phyloP scores from a whole-genome alignment of 1,140 invertebrate genomes.

The Atta cephalotes region DNA sequence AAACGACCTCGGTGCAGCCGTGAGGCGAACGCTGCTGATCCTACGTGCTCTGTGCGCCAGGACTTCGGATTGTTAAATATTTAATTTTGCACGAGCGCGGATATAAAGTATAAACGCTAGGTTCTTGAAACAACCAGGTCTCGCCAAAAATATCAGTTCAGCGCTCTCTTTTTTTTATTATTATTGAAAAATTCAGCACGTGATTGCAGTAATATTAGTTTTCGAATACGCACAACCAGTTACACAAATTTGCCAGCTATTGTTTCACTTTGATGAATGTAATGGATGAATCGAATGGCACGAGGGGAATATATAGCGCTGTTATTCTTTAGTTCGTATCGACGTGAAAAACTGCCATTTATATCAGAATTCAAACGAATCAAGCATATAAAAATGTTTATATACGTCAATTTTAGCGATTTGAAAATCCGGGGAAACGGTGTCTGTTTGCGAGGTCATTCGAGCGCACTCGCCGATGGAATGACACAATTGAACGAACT shows the following conservation, averaged over 20 bases:
- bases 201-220: slow-evolving; percentile 28
- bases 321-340: not conserved
- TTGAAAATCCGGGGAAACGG: slow-evolving; percentile 5
- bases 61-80: slow-evolving; percentile 43
- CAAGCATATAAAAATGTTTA: slow-evolving; percentile 45
- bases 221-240: not conserved
- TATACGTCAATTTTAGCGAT: slow-evolving; percentile 42
- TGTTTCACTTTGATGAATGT: slow-evolving; percentile 42
- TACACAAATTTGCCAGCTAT: slow-evolving; percentile 36
- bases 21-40: not conserved
- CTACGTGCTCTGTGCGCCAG: not conserved
- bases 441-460: slow-evolving; percentile 44
- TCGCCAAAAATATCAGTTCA: slow-evolving; percentile 48
- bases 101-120: slow-evolving; percentile 28
- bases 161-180: not conserved
- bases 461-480: slow-evolving; percentile 13
- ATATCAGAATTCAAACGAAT: slow-evolving; percentile 46
- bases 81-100: slow-evolving; percentile 31
- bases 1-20: not conserved
- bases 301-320: not conserved
- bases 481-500: slow-evolving; percentile 29
- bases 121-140: not conserved
- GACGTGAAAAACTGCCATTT: slow-evolving; percentile 35
- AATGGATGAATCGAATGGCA: slow-evolving; percentile 18
- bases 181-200: slow-evolving; percentile 8